Percentiles rank a stretch among this genome's conserved stretches.
These are phyloP conservation scores for Leucophenga maculata DNA, from an alignment of 2,888 invertebrate genomes.

Conservation along the genomic window DNA sequence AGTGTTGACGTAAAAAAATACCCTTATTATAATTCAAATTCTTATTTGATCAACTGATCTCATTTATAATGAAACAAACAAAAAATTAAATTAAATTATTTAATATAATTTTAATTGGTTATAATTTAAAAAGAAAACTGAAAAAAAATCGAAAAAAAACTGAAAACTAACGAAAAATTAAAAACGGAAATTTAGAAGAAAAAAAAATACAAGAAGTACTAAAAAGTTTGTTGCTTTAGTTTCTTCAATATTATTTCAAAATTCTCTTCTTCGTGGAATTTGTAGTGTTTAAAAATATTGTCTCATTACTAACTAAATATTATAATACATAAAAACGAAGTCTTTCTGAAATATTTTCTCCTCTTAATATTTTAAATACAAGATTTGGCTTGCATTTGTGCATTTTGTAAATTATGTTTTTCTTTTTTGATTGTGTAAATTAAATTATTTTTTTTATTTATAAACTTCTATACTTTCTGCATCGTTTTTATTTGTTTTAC, in stretches of 20 bases:
- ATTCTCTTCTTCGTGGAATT: not conserved
- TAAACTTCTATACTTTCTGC: not conserved
- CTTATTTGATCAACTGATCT: constrained; percentile 16
- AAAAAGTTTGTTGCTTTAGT: not conserved
- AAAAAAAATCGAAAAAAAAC: constrained; percentile 37
- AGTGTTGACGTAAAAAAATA: not conserved
- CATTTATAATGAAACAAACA: constrained; percentile 17
- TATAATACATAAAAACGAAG: not conserved
- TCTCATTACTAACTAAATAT: not conserved
- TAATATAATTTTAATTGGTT: constrained; percentile 41
- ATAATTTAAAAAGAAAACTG: constrained; percentile 19
- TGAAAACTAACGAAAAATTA: constrained; percentile 30
- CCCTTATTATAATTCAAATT: constrained; percentile 15
- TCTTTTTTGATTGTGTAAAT: not conserved
- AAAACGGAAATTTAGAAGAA: constrained; percentile 22
- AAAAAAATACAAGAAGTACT: constrained; percentile 33
- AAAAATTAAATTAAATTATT: constrained; percentile 43
- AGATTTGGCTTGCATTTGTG: not conserved
- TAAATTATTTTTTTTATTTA: not conserved
- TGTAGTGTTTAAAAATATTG: not conserved
- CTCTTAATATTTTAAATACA: not conserved
- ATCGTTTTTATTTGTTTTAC: not conserved
- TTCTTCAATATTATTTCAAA: not conserved
- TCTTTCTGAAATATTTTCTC: too few relatives aligned
- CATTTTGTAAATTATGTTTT: constrained; percentile 9